These are phyloP conservation scores for Acrossocheilus fasciatus DNA, from an alignment of 2,797 vertebrate genomes.

Conservation along the genomic window DNA sequence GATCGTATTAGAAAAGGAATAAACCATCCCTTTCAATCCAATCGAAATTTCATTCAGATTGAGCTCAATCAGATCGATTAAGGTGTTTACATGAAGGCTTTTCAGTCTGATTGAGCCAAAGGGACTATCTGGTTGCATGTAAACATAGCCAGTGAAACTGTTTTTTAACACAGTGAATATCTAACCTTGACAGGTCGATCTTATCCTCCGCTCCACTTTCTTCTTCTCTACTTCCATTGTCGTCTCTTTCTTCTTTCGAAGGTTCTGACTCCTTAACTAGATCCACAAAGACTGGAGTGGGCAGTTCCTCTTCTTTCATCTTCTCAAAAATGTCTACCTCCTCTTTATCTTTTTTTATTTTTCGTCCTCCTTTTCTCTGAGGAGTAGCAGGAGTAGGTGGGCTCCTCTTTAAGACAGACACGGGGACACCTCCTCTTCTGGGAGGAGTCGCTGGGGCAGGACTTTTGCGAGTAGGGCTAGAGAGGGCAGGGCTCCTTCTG, in stretches of 20 bases:
- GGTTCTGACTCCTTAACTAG: conserved; percentile 54
- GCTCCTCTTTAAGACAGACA: conserved; percentile 79
- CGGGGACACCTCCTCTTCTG: conserved; percentile 72
- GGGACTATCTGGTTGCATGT: background rate
- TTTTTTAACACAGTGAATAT: background rate
- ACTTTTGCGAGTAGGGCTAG: conserved; percentile 51
- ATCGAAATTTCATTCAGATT: background rate
- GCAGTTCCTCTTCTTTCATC: conserved; percentile 65
- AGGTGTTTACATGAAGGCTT: background rate
- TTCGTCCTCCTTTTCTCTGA: conserved; percentile 68
- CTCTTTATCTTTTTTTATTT: conserved; percentile 70
- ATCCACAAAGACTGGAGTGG: conserved; percentile 50
- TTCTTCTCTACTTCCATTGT: conserved; percentile 75
- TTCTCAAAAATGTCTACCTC: conserved; percentile 64
- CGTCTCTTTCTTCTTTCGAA: conserved; percentile 66
- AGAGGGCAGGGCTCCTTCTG: conserved; percentile 63
- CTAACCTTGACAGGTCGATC: conserved; percentile 76
- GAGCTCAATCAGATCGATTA: background rate
- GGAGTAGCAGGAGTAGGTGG: conserved; percentile 68
- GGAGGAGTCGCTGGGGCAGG: conserved; percentile 69
- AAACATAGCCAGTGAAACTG: background rate
- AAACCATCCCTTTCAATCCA: background rate
- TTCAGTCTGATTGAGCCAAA: background rate
- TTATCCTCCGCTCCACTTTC: conserved; percentile 81
- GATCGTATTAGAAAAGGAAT: background rate